Conservation (phyloP, 2,888 invertebrate genomes). For the Cyaniris semiargus region DNA sequence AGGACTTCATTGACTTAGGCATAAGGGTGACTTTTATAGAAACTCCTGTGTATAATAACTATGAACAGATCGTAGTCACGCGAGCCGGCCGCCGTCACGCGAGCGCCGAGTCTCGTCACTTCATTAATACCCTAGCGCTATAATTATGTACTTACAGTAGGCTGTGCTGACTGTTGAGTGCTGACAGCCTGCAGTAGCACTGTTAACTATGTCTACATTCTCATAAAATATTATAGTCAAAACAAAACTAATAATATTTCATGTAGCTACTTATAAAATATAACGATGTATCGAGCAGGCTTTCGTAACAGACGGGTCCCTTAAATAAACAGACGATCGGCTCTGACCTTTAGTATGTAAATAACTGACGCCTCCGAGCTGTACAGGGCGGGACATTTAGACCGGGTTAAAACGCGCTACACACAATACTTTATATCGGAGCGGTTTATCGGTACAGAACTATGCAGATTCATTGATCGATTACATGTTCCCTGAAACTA, state of each 20-base stretch:
- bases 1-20: background rate
- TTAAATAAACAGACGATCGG: background rate
- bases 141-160: background rate
- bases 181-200: background rate
- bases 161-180: background rate
- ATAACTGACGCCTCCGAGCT: background rate
- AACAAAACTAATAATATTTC: too few species aligned
- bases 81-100: background rate
- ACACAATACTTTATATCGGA: background rate
- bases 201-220: too few species aligned
- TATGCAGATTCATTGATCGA: background rate
- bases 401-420: background rate
- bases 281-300: background rate
- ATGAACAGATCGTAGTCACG: background rate
- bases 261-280: background rate
- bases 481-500: background rate
- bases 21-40: background rate
- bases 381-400: background rate
- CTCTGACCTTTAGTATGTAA: constrained; percentile 18
- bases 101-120: background rate
- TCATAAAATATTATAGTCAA: too few species aligned
- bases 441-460: background rate
- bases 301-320: background rate
- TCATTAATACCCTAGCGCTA: background rate
- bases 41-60: background rate